Conservation (phyloP, 2,797 vertebrate genomes). For the Sebastes elongatus region DNA sequence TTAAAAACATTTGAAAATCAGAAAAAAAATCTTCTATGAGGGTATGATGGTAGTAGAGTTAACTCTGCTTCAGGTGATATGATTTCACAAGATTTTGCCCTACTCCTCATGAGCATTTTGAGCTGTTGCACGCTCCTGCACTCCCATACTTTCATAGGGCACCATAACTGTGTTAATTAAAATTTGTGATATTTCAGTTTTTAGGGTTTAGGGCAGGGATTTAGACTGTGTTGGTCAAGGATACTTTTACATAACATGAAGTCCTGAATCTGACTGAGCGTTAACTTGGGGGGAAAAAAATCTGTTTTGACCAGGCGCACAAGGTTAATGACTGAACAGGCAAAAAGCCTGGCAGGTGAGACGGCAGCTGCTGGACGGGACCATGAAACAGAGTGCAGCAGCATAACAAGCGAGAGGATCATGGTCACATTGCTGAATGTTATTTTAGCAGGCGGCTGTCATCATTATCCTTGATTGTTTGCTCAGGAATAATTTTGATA, state of each 20-base stretch:
- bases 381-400: constrained; percentile 8
- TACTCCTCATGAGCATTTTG: neutral
- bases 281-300: rapidly evolving
- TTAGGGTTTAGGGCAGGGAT: no score
- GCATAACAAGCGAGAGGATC: constrained; percentile 10
- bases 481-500: constrained; percentile 16
- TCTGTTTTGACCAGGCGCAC: neutral
- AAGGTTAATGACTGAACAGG: constrained; percentile 7
- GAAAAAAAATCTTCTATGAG: neutral
- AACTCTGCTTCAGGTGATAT: neutral
- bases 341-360: constrained; percentile 12
- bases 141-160: neutral
- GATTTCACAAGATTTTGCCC: neutral
- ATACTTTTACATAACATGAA: neutral
- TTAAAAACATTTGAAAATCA: neutral
- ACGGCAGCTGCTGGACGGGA: constrained; percentile 16
- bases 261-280: neutral
- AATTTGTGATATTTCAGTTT: neutral
- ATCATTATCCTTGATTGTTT: constrained; percentile 10
- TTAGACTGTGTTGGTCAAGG: neutral
- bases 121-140: neutral
- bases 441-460: constrained; percentile 30
- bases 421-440: constrained; percentile 8
- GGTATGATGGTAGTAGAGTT: neutral
- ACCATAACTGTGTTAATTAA: neutral